Evolutionary conservation across 1,140 invertebrate genomes (phyloP), one percentile per base, ranked within the genome.

Genomic region (Zaprionus davidi): DNA sequence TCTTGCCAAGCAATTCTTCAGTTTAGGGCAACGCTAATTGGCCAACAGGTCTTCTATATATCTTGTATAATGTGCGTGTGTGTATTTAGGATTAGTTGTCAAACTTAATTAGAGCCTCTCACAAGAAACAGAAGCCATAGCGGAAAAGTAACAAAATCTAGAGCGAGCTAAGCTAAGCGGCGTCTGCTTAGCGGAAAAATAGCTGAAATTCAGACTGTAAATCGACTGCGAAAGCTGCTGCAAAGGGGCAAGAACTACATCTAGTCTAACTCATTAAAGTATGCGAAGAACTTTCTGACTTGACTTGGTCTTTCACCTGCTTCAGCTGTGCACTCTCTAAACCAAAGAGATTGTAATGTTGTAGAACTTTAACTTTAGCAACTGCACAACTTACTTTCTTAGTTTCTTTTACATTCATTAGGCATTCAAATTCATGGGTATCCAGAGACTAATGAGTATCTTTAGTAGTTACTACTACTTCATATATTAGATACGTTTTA

Each of bases 51-150:
- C 24, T 55, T 26, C 24, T 24, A 24, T 60, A 22, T 17, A 12
- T 65, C 26, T 53, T 34, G 31, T 31, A 11, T 11, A 3, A 31
- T 31, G n/a, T 51, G 41, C 13, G 22, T 31, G 6, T 46, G 15
- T 51, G 41, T 22, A 15, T 49, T 63, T 58, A 64, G 53, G 60
- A 71, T 58, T 75, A 67, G 60, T 58, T 71, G 67, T 59, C 66
- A 63, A 63, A 64, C 64, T 76, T 57, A 76, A 65, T 64, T 71
- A 76, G 67, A 71, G 53, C 73, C 31, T 41, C 26, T 53, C 26
- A 46, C 6, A 7, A 17, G 41, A 17, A 6, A n/a, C 22, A 24
- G 53, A 71, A 76, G 60, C 53, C 59, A 58, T 63, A 49, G 11
- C 46, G 38, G 15, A 41, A 51, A 31, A 76, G 17, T 20, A 62